A percentile compares a stretch with the other conserved stretches of the same genome.
Conservation (phyloP, 2,797 vertebrate species). For the Sarcophilus harrisii region DNA sequence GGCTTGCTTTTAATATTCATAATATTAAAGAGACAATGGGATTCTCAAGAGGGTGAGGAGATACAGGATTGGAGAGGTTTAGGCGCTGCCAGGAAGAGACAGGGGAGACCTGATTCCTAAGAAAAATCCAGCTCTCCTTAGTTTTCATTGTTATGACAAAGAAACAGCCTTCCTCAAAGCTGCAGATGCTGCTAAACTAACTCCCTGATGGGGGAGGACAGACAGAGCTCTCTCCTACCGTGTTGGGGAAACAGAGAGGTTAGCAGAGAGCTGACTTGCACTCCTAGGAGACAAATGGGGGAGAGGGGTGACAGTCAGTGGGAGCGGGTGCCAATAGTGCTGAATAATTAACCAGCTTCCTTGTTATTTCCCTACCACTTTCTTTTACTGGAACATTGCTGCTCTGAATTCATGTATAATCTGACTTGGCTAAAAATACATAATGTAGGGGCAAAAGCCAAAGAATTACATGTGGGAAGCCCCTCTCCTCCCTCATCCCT, state of each 20-base stretch:
- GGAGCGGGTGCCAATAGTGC: neutral
- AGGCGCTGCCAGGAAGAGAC: neutral
- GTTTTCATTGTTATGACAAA: neutral
- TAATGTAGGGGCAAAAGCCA: neutral
- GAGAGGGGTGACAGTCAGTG: neutral
- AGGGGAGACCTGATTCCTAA: neutral
- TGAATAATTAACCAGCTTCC: neutral
- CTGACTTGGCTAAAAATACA: neutral
- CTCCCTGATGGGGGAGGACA: neutral
- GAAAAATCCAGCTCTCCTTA: slow-evolving; percentile 7
- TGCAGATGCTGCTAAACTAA: neutral
- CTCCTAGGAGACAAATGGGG: neutral
- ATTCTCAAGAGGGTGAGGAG: neutral
- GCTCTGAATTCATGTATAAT: neutral
- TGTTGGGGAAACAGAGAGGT: neutral
- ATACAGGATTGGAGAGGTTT: neutral
- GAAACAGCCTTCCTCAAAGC: neutral
- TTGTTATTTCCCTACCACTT: neutral
- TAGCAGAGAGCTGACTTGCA: neutral
- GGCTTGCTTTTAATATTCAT: neutral
- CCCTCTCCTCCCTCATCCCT: neutral
- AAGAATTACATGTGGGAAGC: neutral
- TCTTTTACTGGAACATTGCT: neutral
- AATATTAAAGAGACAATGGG: neutral
- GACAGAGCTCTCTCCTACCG: neutral